Base-by-base conservation (phyloP, 2,113 vertebrate species). In the Patagioenas fasciata region DNA sequence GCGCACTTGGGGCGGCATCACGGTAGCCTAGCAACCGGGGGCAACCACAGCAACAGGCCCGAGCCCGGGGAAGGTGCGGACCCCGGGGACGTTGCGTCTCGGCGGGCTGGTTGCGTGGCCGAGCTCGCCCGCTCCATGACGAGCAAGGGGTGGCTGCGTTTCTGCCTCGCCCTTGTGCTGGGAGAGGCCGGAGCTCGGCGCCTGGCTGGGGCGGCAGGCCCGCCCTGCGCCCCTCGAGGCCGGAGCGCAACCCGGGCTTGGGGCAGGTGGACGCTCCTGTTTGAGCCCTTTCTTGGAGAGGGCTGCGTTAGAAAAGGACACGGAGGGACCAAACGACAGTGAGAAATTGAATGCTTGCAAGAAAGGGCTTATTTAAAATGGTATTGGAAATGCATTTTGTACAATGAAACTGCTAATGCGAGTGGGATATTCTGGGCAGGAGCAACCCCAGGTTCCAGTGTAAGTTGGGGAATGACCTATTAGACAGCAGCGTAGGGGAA, bases 1-100 rank as follows among this genome's bases (percentile, higher is more conserved):
- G 25, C 34, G 5, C 12, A 11, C 26, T 5, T 2, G 24, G 2
- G 14, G 54, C 7, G 12, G 34, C 1, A 5, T 1, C 1, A 2
- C 0, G 6, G 38, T 16, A 16, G 26, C 20, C 16, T 8, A 13
- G 64, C 40, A 50, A 15, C 14, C 23, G 16, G 6, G 17, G 19
- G 25, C 1, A 11, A 7, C 17, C 26, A 3, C 15, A 28, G 42
- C 65, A 14, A 24, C 25, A 8, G 38, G 2, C 10, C 14, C 5
- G 7, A 53, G 28, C 13, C 9, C 8, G 47, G 3, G 54, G 47
- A 34, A 31, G 20, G 6, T 2, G 36, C 28, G 11, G 31, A 2
- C 4, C 1, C 2, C 5, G 13, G 26, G 8, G 21, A 3, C 4
- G 15, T 18, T 25, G 53, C 9, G 19, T 23, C 44, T 20, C 6